These are phyloP conservation scores for Montipora foliosa DNA, from an alignment of 64 coral and sea anemone genomes.

Conservation along the genomic window DNA sequence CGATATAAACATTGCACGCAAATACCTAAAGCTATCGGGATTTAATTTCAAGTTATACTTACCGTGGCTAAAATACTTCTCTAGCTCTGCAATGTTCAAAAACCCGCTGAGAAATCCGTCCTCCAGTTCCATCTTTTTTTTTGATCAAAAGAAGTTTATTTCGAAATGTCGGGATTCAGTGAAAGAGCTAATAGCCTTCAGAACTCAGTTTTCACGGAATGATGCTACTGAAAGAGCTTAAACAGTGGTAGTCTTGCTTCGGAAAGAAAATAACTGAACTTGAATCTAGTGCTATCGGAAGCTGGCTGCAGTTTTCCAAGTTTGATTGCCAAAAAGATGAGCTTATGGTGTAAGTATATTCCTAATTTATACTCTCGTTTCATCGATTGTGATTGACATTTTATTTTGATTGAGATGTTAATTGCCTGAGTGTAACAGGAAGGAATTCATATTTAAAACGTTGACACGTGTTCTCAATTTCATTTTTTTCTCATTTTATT, in stretches of 20 bases:
- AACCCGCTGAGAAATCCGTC: constrained; percentile 44
- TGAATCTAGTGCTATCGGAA: constrained; percentile 15
- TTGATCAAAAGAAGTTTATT: background rate
- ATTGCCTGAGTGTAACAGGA: constrained; percentile 29
- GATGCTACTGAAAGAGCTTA: background rate
- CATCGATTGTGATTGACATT: constrained; percentile 19
- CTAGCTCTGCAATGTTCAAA: constrained; percentile 34
- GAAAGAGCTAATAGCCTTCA: constrained; percentile 28
- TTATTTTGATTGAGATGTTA: constrained; percentile 35
- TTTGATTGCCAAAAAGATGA: background rate
- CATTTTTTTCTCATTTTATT: background rate
- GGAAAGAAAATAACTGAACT: background rate
- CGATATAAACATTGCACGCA: background rate
- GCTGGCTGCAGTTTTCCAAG: background rate
- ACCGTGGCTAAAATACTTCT: constrained; percentile 49
- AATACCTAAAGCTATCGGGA: background rate
- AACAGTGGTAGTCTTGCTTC: background rate
- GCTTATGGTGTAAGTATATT: background rate
- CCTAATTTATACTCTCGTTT: constrained; percentile 23
- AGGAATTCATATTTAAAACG: background rate
- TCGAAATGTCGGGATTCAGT: constrained; percentile 27
- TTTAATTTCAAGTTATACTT: background rate
- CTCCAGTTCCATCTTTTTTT: constrained; percentile 35
- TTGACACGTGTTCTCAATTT: constrained; percentile 42
- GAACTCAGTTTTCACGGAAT: background rate